Evolutionary conservation across 2,888 invertebrate species (phyloP), one percentile per base, ranked within the genome.

Genomic region (Copidosoma aretas): DNA sequence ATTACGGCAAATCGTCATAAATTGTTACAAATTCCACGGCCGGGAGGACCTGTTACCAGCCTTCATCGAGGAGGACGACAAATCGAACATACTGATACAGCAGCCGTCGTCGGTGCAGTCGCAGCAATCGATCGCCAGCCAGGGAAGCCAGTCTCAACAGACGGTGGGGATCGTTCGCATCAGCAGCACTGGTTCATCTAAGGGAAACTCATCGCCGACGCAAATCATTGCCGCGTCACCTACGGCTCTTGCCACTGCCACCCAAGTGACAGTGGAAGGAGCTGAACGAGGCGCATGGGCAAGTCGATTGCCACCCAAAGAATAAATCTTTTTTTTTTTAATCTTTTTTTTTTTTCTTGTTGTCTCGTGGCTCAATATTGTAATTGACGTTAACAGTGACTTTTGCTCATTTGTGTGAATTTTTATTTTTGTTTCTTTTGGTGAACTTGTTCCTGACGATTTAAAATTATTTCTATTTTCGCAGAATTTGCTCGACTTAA

Each of bases 1-100:
- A 41, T 87, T 98, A 77, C 89, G 97, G 60, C 96, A 97, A 86
- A 97, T 98, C 77, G 97, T 98, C 71, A 93, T 96, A 81, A 97
- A 97, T 86, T 98, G 98, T 86, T 98, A 98, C 88, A 97, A 96
- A 87, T 97, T 94, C 87, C 97, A 98, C 85, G 96, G 97, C 0
- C 89, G 97, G 75, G 97, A 97, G 86, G 97, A 98, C 84, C 88
- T 98, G 73, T 86, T 98, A 80, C 97, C 97, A 19, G 95, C 96
- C 52, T 97, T 97, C 86, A 93, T 91, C 63, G 97, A 96, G 81
- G 95, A 95, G 68, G 94, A 95, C 70, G 95, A 95, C 73, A 93
- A 93, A 77, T 88, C 89, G 21, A 89, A 88, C 78, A 86, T 82
- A 22, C 87, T 80, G 76, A 88, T 80, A 86, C 91, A 77, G 84